phyloP scores from a whole-genome alignment of 2,797 vertebrate species.

The Pogoniulus pusillus region DNA sequence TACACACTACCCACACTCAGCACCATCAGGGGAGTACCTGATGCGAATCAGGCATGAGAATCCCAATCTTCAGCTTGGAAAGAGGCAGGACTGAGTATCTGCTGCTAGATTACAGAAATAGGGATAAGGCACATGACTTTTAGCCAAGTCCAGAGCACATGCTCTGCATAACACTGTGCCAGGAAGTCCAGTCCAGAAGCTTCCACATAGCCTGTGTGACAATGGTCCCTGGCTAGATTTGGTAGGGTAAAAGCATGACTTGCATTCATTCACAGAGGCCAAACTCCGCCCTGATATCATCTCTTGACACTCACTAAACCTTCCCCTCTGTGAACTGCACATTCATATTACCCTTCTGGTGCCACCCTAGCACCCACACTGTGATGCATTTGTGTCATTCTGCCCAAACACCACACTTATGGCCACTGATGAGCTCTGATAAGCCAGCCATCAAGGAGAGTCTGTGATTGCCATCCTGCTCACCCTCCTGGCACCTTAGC shows the following conservation, averaged over 20 bases:
- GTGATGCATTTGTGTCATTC: background rate
- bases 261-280: too few species aligned
- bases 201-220: fast-evolving
- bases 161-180: background rate
- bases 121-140: background rate
- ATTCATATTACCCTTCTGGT: background rate
- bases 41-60: background rate
- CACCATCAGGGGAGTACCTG: background rate
- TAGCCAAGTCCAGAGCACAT: background rate
- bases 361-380: background rate
- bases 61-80: background rate
- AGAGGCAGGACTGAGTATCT: background rate
- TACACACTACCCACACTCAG: fast-evolving
- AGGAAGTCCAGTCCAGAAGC: background rate
- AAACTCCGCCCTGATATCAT: background rate
- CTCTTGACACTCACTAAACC: background rate
- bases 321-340: background rate
- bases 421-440: fast-evolving
- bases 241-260: background rate
- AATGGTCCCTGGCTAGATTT: background rate
- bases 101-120: background rate
- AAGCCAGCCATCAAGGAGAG: background rate
- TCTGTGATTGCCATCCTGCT: background rate
- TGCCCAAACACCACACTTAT: background rate
- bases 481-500: fast-evolving